Evolutionary conservation across 2,888 invertebrate species (phyloP).

Genomic region (Sesia bembeciformis): DNA sequence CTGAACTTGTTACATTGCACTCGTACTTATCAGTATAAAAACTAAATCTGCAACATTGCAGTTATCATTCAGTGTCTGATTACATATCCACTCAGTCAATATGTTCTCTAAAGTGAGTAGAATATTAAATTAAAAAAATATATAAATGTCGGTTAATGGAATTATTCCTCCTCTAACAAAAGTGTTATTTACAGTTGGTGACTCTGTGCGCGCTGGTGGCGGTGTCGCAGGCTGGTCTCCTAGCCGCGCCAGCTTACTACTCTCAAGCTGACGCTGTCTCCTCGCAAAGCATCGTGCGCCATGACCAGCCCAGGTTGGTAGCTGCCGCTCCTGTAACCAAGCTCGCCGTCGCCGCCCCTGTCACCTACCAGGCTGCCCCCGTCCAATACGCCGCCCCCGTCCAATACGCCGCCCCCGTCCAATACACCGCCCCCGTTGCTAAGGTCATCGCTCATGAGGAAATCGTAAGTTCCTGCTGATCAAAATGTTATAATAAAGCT

Average conservation of each 20-base stretch:
- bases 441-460: slow-evolving; percentile 22
- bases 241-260: slow-evolving; percentile 28
- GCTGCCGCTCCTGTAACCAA: slow-evolving; percentile 16
- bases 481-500: not conserved
- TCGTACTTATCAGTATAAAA: slow-evolving; percentile 29
- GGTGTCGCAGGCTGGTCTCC: slow-evolving; percentile 5
- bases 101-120: slow-evolving; percentile 41
- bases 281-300: slow-evolving; percentile 2
- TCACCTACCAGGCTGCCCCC: slow-evolving; percentile 11
- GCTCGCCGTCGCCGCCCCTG: slow-evolving; percentile 12
- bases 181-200: slow-evolving; percentile 1
- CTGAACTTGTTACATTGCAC: slow-evolving; percentile 12
- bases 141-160: not conserved
- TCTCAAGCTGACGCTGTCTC: slow-evolving; percentile 2
- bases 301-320: slow-evolving; percentile 9
- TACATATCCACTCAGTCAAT: slow-evolving; percentile 14
- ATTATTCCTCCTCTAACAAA: not conserved
- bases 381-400: slow-evolving; percentile 18
- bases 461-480: not conserved
- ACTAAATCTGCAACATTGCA: slow-evolving; percentile 11
- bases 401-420: slow-evolving; percentile 31
- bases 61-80: slow-evolving; percentile 26
- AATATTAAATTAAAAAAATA: not conserved
- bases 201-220: slow-evolving; percentile 5
- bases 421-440: slow-evolving; percentile 24